These are phyloP conservation scores for Pelodiscus sinensis DNA, from an alignment of 2,113 vertebrate genomes.

Conservation along the genomic window DNA sequence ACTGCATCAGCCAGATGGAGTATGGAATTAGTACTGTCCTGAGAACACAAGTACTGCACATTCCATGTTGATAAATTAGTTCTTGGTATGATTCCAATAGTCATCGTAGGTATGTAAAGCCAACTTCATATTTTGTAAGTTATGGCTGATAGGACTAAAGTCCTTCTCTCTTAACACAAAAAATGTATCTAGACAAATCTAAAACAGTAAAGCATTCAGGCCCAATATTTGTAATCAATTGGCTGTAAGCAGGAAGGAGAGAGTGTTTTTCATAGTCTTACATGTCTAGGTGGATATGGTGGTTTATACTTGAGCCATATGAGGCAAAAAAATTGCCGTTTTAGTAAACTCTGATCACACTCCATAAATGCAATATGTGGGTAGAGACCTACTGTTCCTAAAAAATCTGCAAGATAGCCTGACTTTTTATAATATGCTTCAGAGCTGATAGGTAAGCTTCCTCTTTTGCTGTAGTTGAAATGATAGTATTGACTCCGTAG, in stretches of 20 bases:
- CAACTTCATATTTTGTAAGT: background rate
- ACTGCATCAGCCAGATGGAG: background rate
- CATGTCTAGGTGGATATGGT: background rate
- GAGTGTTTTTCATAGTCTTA: background rate
- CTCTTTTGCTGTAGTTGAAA: background rate
- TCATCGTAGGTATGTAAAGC: background rate
- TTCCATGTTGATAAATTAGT: background rate
- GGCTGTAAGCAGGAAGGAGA: background rate
- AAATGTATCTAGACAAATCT: background rate
- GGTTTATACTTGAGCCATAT: background rate
- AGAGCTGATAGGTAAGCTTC: background rate
- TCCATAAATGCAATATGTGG: background rate
- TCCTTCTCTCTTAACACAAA: background rate
- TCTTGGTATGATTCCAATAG: background rate
- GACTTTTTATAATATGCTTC: background rate
- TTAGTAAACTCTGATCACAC: background rate
- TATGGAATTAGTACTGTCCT: rapidly evolving
- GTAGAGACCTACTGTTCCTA: background rate
- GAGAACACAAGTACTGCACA: background rate
- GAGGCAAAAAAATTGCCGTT: background rate
- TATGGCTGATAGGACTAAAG: background rate
- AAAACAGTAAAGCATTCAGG: background rate
- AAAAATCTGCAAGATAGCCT: background rate
- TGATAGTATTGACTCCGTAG: background rate
- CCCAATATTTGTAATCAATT: background rate